Evolutionary conservation across 2,113 vertebrate species (phyloP), one percentile per base, ranked within the genome.

Genomic region (Trochalopteron elliotii): DNA sequence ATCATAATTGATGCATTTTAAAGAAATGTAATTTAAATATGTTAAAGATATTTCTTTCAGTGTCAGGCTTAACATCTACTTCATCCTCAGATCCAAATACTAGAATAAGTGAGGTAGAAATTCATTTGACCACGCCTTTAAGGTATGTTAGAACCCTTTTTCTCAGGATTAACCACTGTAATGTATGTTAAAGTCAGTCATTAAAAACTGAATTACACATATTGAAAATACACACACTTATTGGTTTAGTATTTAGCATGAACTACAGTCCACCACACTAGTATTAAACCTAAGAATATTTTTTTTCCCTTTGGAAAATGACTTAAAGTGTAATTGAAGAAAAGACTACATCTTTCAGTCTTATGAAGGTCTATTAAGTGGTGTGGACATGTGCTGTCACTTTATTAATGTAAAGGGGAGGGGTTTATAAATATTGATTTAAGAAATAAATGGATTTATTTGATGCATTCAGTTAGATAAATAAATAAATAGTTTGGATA

Each of bases 301-400:
- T 25, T 16, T 17, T 42, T 42, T 15, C 2, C 33, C 37, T 76
- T 64, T 52, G 61, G 20, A 37, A 80, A 57, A 77, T 28, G 0
- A 74, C 12, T 3, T 37, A 15, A 0, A 39, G 12, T 0, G 0
- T 30, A 49, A 72, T 10, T 74, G n/a, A 31, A 78, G 64, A 80
- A 68, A 69, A 55, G 22, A n/a, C 44, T 5, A 24, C 24, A 53
- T 20, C 21, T 50, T 75, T 64, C 28, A 27, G 10, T 67, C 15
- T 28, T 14, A 9, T 9, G 18, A 52, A 42, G 12, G 11, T 37
- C 60, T 57, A 4, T 21, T 65, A 55, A 77, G 17, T 20, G 6
- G 24, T 22, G 30, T 27, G 39, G 50, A 67, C 13, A 11, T 5
- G 8, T 10, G 20, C 28, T n/a, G 20, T 24, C 39, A 17, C n/a